These are phyloP conservation scores for cat (Felis catus) DNA, from an alignment of 2,113 vertebrate genomes.

Conservation along the genomic window F.catus_Fca126_mat1.0 CM031413.1:23213501-23214000, in stretches of 20 bases:
- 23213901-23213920: fast-evolving
- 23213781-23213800: not conserved
- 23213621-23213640: not conserved
- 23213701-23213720: not conserved
- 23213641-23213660: not conserved
- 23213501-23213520: not conserved
- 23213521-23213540: not conserved
- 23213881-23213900: not conserved
- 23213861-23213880: not conserved
- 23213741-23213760: fast-evolving
- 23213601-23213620: not conserved
- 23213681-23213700: not conserved
- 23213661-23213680: not conserved
- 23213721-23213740: not conserved
- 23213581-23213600: fast-evolving
- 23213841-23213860: not conserved
- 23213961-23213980: not conserved
- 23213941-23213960: too few species aligned
- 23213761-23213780: not conserved
- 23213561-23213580: not conserved
- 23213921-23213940: not conserved
- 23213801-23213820: not conserved
- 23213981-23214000: fast-evolving
- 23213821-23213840: not conserved
- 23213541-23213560: not conserved